Conservation (phyloP, 2,797 vertebrate genomes). For the Emydoidea blandingii region DNA sequence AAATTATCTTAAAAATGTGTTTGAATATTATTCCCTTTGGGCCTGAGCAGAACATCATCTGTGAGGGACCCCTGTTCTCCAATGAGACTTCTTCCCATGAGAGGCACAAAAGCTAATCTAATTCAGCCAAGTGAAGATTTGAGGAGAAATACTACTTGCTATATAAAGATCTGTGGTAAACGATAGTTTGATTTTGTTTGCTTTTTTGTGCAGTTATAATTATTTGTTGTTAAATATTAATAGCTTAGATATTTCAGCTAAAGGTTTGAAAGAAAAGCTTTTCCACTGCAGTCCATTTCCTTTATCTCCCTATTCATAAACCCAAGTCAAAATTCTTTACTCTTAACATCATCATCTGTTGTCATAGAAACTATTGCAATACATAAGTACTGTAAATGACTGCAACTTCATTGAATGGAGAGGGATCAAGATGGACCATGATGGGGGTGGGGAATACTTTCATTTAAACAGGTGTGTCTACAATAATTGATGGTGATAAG, state of each 20-base stretch:
- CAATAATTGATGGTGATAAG: constrained; percentile 12
- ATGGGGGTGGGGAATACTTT: constrained; percentile 42
- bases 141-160: neutral
- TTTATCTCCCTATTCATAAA: constrained; percentile 75
- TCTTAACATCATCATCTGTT: constrained; percentile 80
- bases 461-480: constrained; percentile 50
- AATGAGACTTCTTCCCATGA: neutral
- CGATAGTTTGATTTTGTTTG: constrained; percentile 27
- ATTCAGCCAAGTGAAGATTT: neutral
- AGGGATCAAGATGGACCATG: constrained; percentile 72
- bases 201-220: neutral
- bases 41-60: neutral
- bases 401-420: constrained; percentile 75
- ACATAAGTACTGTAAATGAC: constrained; percentile 76
- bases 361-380: constrained; percentile 81
- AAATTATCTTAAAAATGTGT: neutral
- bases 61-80: neutral
- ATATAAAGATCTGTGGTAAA: constrained; percentile 13
- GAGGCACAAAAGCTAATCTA: neutral
- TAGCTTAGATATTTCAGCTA: neutral
- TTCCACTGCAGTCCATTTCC: constrained; percentile 39
- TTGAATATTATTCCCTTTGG: rapidly evolving
- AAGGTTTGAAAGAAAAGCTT: constrained; percentile 59
- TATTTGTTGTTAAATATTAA: constrained; percentile 53
- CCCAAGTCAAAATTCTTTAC: constrained; percentile 77